Evolutionary conservation across 1,140 invertebrate genomes (phyloP).

Genomic region (Macrosteles quadrilineatus): DNA sequence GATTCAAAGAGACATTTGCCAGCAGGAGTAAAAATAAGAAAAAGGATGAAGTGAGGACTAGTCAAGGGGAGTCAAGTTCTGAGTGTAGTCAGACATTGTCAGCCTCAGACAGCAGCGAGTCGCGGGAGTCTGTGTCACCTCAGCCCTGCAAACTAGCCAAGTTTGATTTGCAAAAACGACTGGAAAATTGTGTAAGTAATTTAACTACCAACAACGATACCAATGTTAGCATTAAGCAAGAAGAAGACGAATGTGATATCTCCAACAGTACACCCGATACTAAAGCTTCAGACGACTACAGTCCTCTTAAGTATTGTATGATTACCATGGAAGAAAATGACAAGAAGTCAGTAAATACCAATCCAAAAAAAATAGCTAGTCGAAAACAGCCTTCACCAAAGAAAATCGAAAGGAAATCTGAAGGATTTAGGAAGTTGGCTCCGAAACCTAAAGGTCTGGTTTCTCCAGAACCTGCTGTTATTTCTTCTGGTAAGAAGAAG

Average conservation of each 20-base stretch:
- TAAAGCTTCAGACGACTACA: slow-evolving; percentile 38
- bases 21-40: slow-evolving; percentile 4
- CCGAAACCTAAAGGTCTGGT: slow-evolving; percentile 13
- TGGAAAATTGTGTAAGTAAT: slow-evolving; percentile 40
- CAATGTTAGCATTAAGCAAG: not conserved
- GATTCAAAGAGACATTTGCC: not conserved
- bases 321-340: slow-evolving; percentile 42
- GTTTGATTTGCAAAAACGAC: slow-evolving; percentile 37
- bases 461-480: not conserved
- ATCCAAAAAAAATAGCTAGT: slow-evolving; percentile 30
- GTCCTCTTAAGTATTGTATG: slow-evolving; percentile 45
- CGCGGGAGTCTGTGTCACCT: not conserved
- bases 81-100: slow-evolving; percentile 13
- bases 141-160: slow-evolving; percentile 26
- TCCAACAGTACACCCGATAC: not conserved
- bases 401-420: slow-evolving; percentile 30
- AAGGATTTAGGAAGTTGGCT: slow-evolving; percentile 19
- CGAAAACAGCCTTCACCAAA: slow-evolving; percentile 38
- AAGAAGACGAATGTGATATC: not conserved
- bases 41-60: slow-evolving; percentile 14
- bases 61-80: not conserved
- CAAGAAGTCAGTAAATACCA: not conserved
- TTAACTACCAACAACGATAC: slow-evolving; percentile 12
- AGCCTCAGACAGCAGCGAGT: not conserved
- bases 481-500: slow-evolving; percentile 36